Conservation (phyloP, 2,797 vertebrate genomes). For the Eutrigla gurnardus region DNA sequence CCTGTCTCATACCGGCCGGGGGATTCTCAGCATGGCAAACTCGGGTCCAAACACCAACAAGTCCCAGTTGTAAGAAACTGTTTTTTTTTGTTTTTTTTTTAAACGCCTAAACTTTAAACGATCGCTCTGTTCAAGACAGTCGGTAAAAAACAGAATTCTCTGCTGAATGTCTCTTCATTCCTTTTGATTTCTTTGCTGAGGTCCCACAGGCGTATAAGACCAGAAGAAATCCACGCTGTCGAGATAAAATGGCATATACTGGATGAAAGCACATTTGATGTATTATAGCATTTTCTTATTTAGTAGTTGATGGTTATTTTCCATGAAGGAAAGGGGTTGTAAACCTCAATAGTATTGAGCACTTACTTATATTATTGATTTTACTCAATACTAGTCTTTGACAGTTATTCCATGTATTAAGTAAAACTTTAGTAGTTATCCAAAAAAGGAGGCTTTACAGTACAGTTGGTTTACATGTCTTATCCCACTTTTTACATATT, state of each 20-base stretch:
- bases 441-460: neutral
- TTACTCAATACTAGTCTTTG: neutral
- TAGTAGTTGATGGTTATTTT: neutral
- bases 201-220: neutral
- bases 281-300: neutral
- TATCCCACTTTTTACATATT: neutral
- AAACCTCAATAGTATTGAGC: neutral
- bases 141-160: neutral
- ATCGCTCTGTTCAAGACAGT: neutral
- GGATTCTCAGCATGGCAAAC: conserved; percentile 98
- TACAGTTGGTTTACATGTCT: neutral
- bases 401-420: neutral
- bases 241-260: neutral
- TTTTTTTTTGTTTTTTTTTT: neutral
- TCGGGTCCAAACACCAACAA: conserved; percentile 97
- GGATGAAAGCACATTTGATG: neutral
- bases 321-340: neutral
- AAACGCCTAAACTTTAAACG: neutral
- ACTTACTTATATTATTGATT: too few species aligned
- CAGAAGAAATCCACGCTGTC: too few species aligned
- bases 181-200: conserved; percentile 17
- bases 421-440: neutral
- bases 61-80: conserved; percentile 94
- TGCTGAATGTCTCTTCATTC: neutral
- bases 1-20: conserved; percentile 94